Percentiles rank a stretch among this genome's conserved stretches.
Conservation (phyloP, 2,888 invertebrate species). For the Meghimatium bilineatum region DNA sequence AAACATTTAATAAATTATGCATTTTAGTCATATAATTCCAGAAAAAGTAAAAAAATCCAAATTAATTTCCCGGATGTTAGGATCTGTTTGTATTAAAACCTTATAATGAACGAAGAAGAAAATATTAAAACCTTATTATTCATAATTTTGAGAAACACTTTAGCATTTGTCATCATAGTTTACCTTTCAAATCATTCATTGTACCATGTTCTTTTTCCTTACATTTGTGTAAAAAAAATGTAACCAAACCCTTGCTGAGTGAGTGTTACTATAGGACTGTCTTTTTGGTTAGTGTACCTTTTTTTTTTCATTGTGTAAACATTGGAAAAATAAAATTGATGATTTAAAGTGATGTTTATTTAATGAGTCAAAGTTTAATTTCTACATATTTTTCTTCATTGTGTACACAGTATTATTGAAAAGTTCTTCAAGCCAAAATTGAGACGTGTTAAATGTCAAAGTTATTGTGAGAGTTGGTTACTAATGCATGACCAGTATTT, state of each 20-base stretch:
- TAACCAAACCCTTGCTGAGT: background rate
- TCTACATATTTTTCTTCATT: background rate
- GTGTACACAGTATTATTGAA: background rate
- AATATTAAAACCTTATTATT: background rate
- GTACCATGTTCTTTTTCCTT: background rate
- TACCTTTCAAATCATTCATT: background rate
- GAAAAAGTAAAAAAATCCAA: background rate
- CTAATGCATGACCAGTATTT: no score
- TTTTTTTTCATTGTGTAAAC: constrained; percentile 8
- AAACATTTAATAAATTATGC: background rate
- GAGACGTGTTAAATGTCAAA: no score
- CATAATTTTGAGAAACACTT: background rate
- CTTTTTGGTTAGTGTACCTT: background rate
- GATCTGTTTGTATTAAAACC: no score
- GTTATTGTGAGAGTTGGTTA: no score
- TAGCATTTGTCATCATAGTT: background rate
- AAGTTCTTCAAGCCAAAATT: no score
- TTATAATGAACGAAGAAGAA: no score
- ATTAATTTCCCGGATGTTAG: background rate
- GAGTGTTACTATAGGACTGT: background rate
- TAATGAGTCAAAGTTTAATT: background rate
- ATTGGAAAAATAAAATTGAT: constrained; percentile 18
- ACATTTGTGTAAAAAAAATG: background rate
- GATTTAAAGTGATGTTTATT: background rate
- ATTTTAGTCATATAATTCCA: background rate